Conservation (phyloP, 2,888 invertebrate genomes). For the Apeira syringaria region DNA sequence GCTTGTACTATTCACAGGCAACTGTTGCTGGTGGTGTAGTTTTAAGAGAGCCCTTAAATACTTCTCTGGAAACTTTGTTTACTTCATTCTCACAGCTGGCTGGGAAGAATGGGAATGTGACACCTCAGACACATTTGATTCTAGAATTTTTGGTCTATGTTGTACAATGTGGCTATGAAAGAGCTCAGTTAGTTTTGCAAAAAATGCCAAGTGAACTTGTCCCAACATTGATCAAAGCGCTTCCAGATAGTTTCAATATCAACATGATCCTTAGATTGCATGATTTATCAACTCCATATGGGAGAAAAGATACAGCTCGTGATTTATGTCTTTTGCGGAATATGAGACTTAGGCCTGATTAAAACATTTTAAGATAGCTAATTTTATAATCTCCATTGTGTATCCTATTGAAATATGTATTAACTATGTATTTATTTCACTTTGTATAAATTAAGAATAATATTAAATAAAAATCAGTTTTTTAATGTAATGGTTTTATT, state of each 20-base stretch:
- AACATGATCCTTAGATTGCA: constrained; percentile 90
- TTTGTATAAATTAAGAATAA: constrained; percentile 7
- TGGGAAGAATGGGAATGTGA: constrained; percentile 89
- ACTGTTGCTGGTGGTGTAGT: constrained; percentile 51
- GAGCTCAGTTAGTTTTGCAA: constrained; percentile 87
- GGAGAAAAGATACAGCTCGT: constrained; percentile 93
- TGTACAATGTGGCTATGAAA: constrained; percentile 90
- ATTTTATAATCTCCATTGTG: too few relatives aligned
- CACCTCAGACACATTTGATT: constrained; percentile 93
- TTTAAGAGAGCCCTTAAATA: constrained; percentile 86
- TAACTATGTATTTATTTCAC: too few relatives aligned
- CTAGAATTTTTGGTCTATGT: constrained; percentile 89
- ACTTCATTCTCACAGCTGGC: constrained; percentile 88
- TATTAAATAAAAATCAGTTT: constrained; percentile 12
- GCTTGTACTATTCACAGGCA: constrained; percentile 76
- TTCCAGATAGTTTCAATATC: constrained; percentile 90
- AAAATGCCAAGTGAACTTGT: constrained; percentile 90
- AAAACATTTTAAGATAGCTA: constrained; percentile 2
- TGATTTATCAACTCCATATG: constrained; percentile 89
- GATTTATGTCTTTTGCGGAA: constrained; percentile 94
- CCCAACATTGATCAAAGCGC: constrained; percentile 90
- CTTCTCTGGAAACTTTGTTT: constrained; percentile 87
- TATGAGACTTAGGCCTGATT: constrained; percentile 86
- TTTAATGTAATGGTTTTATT: constrained; percentile 15
- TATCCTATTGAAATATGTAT: background rate